Conservation (phyloP, 2,888 invertebrate genomes). For the Ennomos erosarius region DNA sequence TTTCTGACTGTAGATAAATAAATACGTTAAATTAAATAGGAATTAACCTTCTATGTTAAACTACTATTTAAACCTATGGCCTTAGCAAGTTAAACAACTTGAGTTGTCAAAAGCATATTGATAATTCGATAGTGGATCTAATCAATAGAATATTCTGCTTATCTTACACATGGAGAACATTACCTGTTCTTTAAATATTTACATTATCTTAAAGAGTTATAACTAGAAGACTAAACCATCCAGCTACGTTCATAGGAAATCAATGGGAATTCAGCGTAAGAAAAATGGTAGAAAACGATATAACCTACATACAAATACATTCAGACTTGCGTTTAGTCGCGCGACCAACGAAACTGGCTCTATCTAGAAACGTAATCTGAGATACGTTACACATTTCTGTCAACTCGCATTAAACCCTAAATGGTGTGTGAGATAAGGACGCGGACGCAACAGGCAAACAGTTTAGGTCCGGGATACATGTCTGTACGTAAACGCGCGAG, state of each 20-base stretch:
- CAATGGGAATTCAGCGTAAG: conserved; percentile 6
- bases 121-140: conserved; percentile 21
- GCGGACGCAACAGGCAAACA: no score
- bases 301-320: conserved; percentile 1
- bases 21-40: conserved; percentile 7
- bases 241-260: conserved; percentile 2
- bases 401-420: no score
- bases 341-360: no score
- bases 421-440: no score
- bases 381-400: no score
- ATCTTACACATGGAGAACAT: conserved; percentile 33
- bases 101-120: conserved; percentile 25
- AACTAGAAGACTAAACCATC: neutral
- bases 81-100: conserved; percentile 24
- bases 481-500: no score
- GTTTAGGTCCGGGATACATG: no score
- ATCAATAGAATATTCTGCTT: conserved; percentile 13
- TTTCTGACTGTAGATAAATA: conserved; percentile 6
- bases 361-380: no score
- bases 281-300: conserved; percentile 7
- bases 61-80: conserved; percentile 8
- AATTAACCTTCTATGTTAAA: conserved; percentile 8
- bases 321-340: conserved; percentile 1
- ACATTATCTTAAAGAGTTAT: conserved; percentile 1
- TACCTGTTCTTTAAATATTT: conserved; percentile 29